A percentile compares a stretch with the other conserved stretches of the same genome.
Evolutionary conservation across 2,797 vertebrate species (phyloP).

Genomic region (Pangasius sanitwongsei): DNA sequence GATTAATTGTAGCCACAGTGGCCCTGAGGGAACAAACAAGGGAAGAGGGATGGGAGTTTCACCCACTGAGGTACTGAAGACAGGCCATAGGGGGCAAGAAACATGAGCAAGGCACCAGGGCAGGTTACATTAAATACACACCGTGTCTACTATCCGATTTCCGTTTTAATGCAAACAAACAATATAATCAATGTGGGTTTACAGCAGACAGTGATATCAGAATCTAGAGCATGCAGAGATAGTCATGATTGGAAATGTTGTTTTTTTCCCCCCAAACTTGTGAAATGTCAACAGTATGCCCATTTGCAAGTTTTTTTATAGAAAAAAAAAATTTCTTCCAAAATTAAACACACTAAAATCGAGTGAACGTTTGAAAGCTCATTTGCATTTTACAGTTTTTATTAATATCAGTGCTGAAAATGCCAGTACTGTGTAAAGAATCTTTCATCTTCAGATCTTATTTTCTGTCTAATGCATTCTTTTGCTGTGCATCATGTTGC

Average conservation of each 20-base stretch:
- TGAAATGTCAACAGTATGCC: background rate
- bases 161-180: background rate
- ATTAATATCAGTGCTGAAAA: background rate
- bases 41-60: background rate
- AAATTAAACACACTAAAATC: background rate
- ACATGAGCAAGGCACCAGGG: background rate
- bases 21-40: slow-evolving; percentile 4
- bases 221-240: background rate
- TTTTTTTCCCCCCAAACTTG: background rate
- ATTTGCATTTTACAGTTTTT: background rate
- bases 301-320: background rate
- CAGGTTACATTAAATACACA: background rate
- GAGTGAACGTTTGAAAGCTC: background rate
- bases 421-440: background rate
- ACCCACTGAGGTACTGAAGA: background rate
- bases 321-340: background rate
- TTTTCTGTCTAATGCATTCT: background rate
- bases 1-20: background rate
- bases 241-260: background rate
- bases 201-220: background rate
- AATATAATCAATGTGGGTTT: background rate
- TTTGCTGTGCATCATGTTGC: background rate
- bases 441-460: background rate
- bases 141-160: no score
- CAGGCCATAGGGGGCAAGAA: background rate